Evolutionary conservation across 1,140 invertebrate genomes (phyloP), one percentile per base, ranked within the genome.

Genomic region (Asobara japonica): DNA sequence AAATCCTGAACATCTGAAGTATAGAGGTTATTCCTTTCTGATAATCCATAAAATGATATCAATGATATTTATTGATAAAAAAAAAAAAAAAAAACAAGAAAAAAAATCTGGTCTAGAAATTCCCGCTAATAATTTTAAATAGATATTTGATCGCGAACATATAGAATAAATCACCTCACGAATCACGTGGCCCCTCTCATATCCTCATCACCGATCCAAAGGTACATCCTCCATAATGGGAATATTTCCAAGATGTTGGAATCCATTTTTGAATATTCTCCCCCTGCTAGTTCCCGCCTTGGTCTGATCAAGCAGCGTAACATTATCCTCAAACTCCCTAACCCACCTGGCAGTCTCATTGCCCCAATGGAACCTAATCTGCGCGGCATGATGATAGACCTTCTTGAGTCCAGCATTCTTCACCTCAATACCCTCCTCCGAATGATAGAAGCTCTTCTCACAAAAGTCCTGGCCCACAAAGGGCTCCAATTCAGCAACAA

Each of bases 361-460:
- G 3, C 82, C 83, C 82, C 82, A 84, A 41, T 84, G 78, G 62
- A 84, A 84, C 1, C 80, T 66, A 13, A 83, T 79, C 2, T 80
- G 77, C 8, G 83, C 82, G 0, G 83, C 76, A 22, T 82, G 77
- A 31, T 83, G 82, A 51, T 83, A 83, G 18, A 77, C 76, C 36
- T 83, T 84, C 64, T 83, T 84, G 0, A 82, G 25, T 0, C 79
- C 83, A 4, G 76, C 65, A 16, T 69, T 81, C 0, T 85, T 76
- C 10, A 84, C 81, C 38, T 87, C 83, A 10, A 81, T 73, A 0
- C 84, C 88, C 20, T 86, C 85, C 30, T 84, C 82, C 36, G 86
- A 89, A 70, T 89, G 87, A 73, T 89, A 90, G 73, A 89, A 90
- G 0, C 89, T 90, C n/a, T 85, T 82, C 38, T 84, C 72, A 48